Evolutionary conservation across 2,797 vertebrate species (phyloP), one percentile per base, ranked within the genome.

Genomic region (Pogonophryne albipinna): DNA sequence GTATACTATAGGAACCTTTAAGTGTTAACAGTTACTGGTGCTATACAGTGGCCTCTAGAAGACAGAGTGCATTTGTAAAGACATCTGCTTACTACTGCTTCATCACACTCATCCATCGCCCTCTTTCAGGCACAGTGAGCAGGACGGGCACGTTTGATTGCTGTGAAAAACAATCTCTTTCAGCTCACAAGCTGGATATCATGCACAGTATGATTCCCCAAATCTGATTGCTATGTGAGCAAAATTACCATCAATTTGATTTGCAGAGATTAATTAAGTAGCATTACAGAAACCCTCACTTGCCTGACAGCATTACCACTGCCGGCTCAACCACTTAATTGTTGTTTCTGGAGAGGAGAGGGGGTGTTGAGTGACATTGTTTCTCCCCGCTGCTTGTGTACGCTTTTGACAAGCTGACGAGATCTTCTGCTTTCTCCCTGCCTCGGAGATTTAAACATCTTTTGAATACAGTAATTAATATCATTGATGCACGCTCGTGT

Each of bases 221-320:
- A 88, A 90, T 86, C 73, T n/a, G 82, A 91, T 88, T 88, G 85
- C 86, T 45, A 65, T 56, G 80, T 20, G n/a, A 72, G 81, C 70
- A 83, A 91, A 92, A 92, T 91, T 82, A 86, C 86, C 86, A 87
- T 87, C 76, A 72, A 93, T 93, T 94, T 89, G 91, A 94, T 94
- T 93, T 90, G 88, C 71, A 52, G 83, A 89, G 91, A 93, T 94
- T 93, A 94, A 95, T 94, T 94, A 93, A 92, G 89, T 83, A 84
- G 86, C 85, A 87, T 90, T 86, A 84, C 73, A 76, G 69, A 90
- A 87, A 75, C 51, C 67, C 74, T 85, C 80, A 68, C 66, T 83
- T 72, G 83, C 85, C 86, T 86, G 82, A 86, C 79, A 83, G 88
- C 83, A 63, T 78, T 70, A 84, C 67, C 71, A 77, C 85, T 67